Conservation (phyloP, 2,113 vertebrate species). For the Dicentrarchus labrax region DNA sequence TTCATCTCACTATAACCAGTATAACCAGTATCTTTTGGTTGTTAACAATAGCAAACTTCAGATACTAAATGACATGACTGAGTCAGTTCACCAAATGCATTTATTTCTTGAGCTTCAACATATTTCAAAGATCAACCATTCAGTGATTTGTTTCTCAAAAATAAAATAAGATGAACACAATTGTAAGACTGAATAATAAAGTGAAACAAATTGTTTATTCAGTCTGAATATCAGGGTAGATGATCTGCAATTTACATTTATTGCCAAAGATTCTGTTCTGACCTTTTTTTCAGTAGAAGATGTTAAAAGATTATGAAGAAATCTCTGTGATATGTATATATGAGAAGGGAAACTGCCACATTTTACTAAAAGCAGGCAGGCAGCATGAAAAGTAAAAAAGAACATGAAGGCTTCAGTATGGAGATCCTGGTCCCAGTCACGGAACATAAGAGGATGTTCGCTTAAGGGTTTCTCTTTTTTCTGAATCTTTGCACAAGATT, state of each 20-base stretch:
- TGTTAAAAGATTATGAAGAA: not conserved
- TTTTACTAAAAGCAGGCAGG: not conserved
- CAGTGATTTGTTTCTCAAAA: not conserved
- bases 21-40: not conserved
- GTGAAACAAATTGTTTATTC: not conserved
- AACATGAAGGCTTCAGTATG: not conserved
- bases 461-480: not conserved
- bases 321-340: conserved; percentile 12
- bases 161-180: not conserved
- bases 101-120: not conserved
- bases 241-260: not conserved
- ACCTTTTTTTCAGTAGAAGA: not conserved
- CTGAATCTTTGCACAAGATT: not conserved
- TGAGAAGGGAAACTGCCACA: not conserved
- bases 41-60: not conserved
- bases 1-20: not conserved
- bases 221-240: not conserved
- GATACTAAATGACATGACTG: not conserved
- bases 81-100: too few species aligned
- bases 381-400: not conserved
- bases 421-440: not conserved
- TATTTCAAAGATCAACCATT: not conserved
- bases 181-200: not conserved
- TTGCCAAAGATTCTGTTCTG: not conserved
- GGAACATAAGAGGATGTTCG: not conserved